These are phyloP conservation scores for Galeruca laticollis DNA, from an alignment of 2,888 invertebrate species.

Conservation along the genomic window DNA sequence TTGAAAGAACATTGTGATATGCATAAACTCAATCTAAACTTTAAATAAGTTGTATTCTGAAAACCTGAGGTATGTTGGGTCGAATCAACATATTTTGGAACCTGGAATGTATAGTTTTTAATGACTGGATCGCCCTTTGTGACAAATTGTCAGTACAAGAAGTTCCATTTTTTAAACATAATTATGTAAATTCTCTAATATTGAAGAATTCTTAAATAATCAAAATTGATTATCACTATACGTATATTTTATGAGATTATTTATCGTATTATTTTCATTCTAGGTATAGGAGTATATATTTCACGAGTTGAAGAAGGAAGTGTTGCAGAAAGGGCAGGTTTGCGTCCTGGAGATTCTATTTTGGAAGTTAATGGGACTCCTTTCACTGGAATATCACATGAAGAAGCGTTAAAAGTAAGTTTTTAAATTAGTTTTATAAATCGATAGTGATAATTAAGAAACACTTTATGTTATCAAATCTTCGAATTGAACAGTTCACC, in stretches of 20 bases:
- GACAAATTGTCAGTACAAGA: too few species aligned
- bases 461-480: too few species aligned
- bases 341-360: constrained; percentile 93
- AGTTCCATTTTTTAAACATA: too few species aligned
- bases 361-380: constrained; percentile 95
- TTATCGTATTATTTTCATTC: constrained; percentile 50
- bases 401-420: constrained; percentile 90
- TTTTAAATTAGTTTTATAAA: background rate
- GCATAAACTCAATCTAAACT: too few species aligned
- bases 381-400: constrained; percentile 91
- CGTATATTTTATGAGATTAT: background rate
- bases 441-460: background rate
- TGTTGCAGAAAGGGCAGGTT: constrained; percentile 88
- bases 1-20: too few species aligned
- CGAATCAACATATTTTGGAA: too few species aligned
- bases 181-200: too few species aligned
- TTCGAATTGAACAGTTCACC: background rate
- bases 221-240: background rate
- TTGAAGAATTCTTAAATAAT: too few species aligned
- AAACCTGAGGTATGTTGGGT: too few species aligned
- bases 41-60: too few species aligned
- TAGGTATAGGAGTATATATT: constrained; percentile 92
- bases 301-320: constrained; percentile 92
- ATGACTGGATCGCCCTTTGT: too few species aligned
- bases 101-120: too few species aligned